Conservation (phyloP, 2,888 invertebrate species). For the Leucozona laternaria region DNA sequence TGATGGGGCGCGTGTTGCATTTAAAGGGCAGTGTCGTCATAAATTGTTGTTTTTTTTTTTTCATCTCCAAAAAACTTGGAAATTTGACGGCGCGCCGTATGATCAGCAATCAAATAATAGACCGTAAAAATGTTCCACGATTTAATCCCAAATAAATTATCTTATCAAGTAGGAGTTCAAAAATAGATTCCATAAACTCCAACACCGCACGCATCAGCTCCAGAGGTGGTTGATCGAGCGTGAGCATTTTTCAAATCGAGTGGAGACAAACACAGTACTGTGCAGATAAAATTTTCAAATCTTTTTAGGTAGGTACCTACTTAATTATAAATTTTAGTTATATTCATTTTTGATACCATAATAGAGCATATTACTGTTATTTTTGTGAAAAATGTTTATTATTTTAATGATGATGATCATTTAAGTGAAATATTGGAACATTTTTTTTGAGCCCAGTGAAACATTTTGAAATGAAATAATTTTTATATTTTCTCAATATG, state of each 20-base stretch:
- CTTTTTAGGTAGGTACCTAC: too few species aligned
- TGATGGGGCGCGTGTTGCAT: constrained; percentile 24
- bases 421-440: too few species aligned
- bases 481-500: too few species aligned
- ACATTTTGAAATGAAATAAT: too few species aligned
- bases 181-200: constrained; percentile 60
- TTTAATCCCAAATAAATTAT: constrained; percentile 67
- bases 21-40: constrained; percentile 47
- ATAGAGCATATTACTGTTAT: too few species aligned
- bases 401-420: too few species aligned
- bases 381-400: too few species aligned
- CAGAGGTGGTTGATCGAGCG: constrained; percentile 24
- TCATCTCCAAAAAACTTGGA: background rate
- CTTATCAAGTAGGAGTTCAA: constrained; percentile 41
- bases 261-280: constrained; percentile 23
- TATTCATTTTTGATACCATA: too few species aligned
- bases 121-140: constrained; percentile 61
- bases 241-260: constrained; percentile 13
- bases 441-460: too few species aligned
- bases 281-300: background rate
- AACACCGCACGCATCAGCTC: constrained; percentile 20
- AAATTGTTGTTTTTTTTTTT: constrained; percentile 29
- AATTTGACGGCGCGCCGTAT: constrained; percentile 38
- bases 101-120: constrained; percentile 65
- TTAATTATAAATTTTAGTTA: too few species aligned